phyloP scores from a whole-genome alignment of 2,113 vertebrate species.

The Toxotes chatareus region DNA sequence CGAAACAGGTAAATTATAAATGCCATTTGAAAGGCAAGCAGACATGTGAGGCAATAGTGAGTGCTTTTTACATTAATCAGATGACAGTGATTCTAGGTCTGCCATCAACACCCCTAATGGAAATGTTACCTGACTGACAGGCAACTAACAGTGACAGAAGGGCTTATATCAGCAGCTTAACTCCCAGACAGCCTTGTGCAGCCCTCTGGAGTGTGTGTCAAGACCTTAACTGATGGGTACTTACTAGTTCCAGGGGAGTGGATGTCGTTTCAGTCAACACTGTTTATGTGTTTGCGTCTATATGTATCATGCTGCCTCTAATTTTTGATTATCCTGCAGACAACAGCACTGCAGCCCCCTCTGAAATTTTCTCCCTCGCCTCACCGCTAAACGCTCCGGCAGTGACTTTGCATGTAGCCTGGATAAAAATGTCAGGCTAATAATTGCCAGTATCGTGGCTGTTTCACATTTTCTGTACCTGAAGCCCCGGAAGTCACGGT shows the following conservation, averaged over 20 bases:
- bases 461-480: constrained; percentile 42
- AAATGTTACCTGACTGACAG: constrained; percentile 61
- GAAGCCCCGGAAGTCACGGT: constrained; percentile 34
- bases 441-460: constrained; percentile 53
- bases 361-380: constrained; percentile 12
- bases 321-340: constrained; percentile 20
- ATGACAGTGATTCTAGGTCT: constrained; percentile 42
- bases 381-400: background rate
- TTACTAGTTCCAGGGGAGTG: constrained; percentile 33
- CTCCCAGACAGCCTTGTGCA: constrained; percentile 43
- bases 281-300: constrained; percentile 5
- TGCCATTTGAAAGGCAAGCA: constrained; percentile 20
- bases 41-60: constrained; percentile 31
- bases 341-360: background rate
- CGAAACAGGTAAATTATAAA: constrained; percentile 30
- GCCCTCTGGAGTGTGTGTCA: constrained; percentile 34
- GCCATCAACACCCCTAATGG: constrained; percentile 61
- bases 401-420: constrained; percentile 33
- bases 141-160: constrained; percentile 32
- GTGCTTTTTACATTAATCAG: constrained; percentile 52
- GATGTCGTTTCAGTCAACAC: constrained; percentile 26
- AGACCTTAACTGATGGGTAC: constrained; percentile 30
- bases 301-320: background rate
- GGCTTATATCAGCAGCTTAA: constrained; percentile 55
- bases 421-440: constrained; percentile 67